Percentiles rank a stretch among this genome's conserved stretches.
These are phyloP conservation scores for Ophioninae sp. DNA, from an alignment of 2,888 invertebrate genomes.

Conservation along the genomic window DNA sequence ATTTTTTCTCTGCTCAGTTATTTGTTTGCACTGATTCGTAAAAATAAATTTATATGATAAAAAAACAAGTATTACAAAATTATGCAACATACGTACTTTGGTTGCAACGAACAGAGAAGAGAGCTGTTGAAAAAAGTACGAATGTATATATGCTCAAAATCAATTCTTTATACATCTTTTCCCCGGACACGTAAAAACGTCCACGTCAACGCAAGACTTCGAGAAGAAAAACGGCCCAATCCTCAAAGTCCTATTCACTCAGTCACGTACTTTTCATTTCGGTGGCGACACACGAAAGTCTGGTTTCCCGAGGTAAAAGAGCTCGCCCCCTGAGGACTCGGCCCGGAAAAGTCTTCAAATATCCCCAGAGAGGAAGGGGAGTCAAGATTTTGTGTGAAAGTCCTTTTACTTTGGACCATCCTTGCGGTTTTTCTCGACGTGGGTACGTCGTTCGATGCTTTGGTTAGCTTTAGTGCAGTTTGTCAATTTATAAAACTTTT, in stretches of 20 bases:
- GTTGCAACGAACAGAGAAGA: neutral
- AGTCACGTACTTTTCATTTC: slow-evolving; percentile 26
- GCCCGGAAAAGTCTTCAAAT: slow-evolving; percentile 22
- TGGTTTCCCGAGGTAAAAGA: slow-evolving; percentile 42
- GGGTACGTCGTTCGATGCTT: neutral
- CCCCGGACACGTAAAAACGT: neutral
- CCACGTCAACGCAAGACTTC: slow-evolving; percentile 9
- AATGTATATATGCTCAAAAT: neutral
- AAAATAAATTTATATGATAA: too few species aligned
- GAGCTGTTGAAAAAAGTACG: too few species aligned
- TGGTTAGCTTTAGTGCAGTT: neutral
- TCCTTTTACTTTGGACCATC: slow-evolving; percentile 23
- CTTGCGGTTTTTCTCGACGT: slow-evolving; percentile 3
- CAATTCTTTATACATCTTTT: neutral
- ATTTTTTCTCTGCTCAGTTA: too few species aligned
- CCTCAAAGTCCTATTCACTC: slow-evolving; percentile 25
- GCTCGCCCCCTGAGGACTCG: slow-evolving; percentile 51
- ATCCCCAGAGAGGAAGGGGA: neutral
- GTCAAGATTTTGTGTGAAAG: slow-evolving; percentile 9
- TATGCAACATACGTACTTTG: too few species aligned
- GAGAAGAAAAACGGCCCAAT: slow-evolving; percentile 7
- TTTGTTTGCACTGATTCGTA: too few species aligned
- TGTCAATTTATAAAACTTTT: neutral
- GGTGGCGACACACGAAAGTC: slow-evolving; percentile 26
- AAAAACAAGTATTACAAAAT: too few species aligned